Percentiles rank a stretch among this genome's conserved stretches.
Evolutionary conservation across 2,113 vertebrate genomes (phyloP).

Genomic region (Microtus pennsylvanicus): DNA sequence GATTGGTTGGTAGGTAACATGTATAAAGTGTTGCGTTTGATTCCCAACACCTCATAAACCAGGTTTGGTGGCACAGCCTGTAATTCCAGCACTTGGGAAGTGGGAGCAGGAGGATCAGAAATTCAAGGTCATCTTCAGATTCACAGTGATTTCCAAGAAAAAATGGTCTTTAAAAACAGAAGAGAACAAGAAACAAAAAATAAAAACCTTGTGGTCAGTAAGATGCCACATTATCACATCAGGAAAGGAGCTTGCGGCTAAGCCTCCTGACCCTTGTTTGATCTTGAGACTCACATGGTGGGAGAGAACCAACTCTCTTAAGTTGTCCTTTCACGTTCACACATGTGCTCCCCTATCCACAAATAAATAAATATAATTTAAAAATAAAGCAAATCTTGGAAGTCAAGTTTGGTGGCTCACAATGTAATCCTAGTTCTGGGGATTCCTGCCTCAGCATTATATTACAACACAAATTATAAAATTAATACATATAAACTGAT

Average conservation of each 20-base stretch:
- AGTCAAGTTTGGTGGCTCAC: background rate
- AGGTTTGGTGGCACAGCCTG: background rate
- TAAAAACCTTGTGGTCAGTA: background rate
- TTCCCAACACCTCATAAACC: background rate
- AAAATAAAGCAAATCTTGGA: background rate
- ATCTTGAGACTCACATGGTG: background rate
- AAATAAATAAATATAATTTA: background rate
- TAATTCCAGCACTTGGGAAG: background rate
- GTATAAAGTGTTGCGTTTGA: background rate
- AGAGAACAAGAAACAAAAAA: background rate
- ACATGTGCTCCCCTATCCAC: background rate
- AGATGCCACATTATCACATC: background rate
- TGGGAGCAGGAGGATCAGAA: background rate
- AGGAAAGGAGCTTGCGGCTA: background rate
- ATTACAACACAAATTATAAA: slow-evolving; percentile 57
- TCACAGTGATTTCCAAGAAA: background rate
- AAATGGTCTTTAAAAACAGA: background rate
- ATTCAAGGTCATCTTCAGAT: background rate
- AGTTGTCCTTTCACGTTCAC: background rate
- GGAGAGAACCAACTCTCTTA: background rate
- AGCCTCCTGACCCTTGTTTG: background rate
- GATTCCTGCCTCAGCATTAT: background rate
- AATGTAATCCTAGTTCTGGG: background rate
- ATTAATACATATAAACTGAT: slow-evolving; percentile 4
- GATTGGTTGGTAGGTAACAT: background rate